A percentile compares a stretch with the other conserved stretches of the same genome.
phyloP scores from a whole-genome alignment of 2,797 vertebrate genomes.

The Chloroceryle inda region DNA sequence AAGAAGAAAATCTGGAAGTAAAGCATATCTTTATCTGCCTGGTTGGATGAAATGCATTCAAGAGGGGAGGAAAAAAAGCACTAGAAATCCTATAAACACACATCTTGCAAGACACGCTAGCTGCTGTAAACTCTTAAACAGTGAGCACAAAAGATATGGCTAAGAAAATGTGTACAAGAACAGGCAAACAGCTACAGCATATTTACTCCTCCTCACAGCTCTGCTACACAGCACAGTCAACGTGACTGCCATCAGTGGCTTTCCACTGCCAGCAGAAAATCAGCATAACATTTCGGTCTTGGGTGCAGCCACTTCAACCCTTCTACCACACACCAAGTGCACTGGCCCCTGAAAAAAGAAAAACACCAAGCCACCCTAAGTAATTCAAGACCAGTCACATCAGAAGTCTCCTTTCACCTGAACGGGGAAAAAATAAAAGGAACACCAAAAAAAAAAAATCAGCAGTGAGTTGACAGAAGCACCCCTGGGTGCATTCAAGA shows the following conservation, averaged over 20 bases:
- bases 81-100: background rate
- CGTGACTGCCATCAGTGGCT: background rate
- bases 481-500: background rate
- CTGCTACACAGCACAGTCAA: background rate
- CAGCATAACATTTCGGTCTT: background rate
- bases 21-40: background rate
- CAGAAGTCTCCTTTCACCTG: background rate
- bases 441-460: no score
- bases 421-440: background rate
- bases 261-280: background rate
- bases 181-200: background rate
- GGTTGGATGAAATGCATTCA: background rate
- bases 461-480: accelerated
- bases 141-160: background rate
- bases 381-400: background rate
- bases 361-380: background rate
- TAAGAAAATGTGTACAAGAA: background rate
- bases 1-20: background rate
- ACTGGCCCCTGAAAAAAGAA: background rate
- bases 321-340: background rate
- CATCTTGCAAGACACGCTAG: background rate
- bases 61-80: background rate
- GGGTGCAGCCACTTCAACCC: background rate
- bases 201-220: background rate
- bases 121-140: background rate